phyloP scores from a whole-genome alignment of 2,113 vertebrate species.

The Recurvirostra avosetta region DNA sequence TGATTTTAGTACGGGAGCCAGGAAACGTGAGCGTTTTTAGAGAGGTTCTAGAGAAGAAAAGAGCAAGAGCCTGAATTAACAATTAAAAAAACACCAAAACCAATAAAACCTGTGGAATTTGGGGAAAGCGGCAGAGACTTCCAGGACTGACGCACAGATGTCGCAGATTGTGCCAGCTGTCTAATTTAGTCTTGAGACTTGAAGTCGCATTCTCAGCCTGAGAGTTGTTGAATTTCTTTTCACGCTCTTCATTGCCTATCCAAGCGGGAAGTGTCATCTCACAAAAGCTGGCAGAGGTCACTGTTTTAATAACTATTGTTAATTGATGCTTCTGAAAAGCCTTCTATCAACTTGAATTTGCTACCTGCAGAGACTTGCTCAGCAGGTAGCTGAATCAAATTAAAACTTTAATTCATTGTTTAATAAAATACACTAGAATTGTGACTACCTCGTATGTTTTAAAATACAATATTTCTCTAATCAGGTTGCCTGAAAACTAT shows the following conservation, averaged over 20 bases:
- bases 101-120: not conserved
- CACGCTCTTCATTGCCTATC: not conserved
- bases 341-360: not conserved
- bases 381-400: conserved; percentile 11
- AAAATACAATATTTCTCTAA: not conserved
- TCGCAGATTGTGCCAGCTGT: not conserved
- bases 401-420: conserved; percentile 23
- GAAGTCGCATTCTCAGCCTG: not conserved
- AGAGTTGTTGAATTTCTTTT: conserved; percentile 6
- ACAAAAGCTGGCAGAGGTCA: not conserved
- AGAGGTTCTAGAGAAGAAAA: not conserved
- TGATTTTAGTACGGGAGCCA: not conserved
- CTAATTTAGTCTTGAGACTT: not conserved
- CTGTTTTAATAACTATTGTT: conserved; percentile 53
- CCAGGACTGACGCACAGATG: not conserved
- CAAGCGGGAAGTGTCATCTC: conserved; percentile 20
- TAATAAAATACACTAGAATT: conserved; percentile 1
- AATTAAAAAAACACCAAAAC: not conserved
- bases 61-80: not conserved
- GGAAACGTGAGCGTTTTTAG: not conserved
- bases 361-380: conserved; percentile 31
- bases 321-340: conserved; percentile 56
- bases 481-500: not conserved
- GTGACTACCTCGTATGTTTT: not conserved
- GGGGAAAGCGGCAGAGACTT: not conserved